These are phyloP conservation scores for Xanthia togata DNA, from an alignment of 2,888 invertebrate genomes.

Conservation along the genomic window DNA sequence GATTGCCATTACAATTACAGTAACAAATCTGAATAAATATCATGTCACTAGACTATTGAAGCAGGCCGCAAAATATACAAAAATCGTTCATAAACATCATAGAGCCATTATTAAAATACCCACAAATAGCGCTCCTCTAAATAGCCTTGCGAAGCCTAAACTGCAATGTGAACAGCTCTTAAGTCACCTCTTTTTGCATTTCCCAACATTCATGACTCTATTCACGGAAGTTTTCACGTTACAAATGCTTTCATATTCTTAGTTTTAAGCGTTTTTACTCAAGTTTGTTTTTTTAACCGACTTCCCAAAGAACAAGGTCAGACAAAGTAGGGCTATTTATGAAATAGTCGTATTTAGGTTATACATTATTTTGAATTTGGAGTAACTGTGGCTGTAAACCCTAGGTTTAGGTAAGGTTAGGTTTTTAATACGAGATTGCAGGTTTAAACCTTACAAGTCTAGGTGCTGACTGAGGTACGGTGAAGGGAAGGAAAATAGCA, in stretches of 20 bases:
- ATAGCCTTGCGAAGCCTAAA: neutral
- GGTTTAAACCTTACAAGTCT: too few species aligned
- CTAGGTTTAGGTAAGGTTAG: neutral
- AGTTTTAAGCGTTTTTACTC: conserved; percentile 47
- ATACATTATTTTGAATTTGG: neutral
- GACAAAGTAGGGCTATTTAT: conserved; percentile 12
- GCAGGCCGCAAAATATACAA: neutral
- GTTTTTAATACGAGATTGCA: neutral
- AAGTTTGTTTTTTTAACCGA: conserved; percentile 54
- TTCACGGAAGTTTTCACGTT: conserved; percentile 51
- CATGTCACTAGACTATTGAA: neutral
- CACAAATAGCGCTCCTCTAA: neutral
- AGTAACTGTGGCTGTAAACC: neutral
- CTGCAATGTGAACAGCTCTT: conserved; percentile 29
- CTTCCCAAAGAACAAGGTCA: conserved; percentile 33
- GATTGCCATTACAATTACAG: too few species aligned
- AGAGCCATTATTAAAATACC: neutral
- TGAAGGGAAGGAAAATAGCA: neutral
- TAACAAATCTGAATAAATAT: too few species aligned
- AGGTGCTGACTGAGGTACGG: too few species aligned
- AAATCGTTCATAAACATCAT: neutral
- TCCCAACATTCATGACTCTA: conserved; percentile 56
- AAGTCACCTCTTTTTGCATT: conserved; percentile 52
- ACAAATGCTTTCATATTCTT: conserved; percentile 61
- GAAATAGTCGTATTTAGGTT: neutral